A percentile compares a stretch with the other conserved stretches of the same genome.
phyloP scores from a whole-genome alignment of 2,888 invertebrate genomes.

The Apamea epomidion region DNA sequence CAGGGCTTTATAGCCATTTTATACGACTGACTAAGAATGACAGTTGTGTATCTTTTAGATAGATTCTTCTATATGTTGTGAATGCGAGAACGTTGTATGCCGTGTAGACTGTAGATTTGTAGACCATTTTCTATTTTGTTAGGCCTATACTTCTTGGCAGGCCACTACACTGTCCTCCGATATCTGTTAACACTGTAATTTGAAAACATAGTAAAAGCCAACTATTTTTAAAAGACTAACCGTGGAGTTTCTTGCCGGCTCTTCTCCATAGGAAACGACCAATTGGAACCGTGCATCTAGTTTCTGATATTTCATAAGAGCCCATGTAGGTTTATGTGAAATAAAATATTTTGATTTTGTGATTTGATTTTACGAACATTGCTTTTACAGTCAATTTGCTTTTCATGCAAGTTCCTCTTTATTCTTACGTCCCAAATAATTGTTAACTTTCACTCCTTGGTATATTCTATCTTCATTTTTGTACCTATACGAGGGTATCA shows the following conservation, averaged over 20 bases:
- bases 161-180: too few relatives aligned
- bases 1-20: neutral
- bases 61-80: too few relatives aligned
- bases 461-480: constrained; percentile 1
- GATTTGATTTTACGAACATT: neutral
- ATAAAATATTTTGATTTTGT: neutral
- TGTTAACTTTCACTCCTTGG: neutral
- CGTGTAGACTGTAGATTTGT: too few relatives aligned
- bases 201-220: neutral
- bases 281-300: neutral
- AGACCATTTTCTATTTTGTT: too few relatives aligned
- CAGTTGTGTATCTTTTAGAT: neutral
- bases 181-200: too few relatives aligned
- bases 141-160: too few relatives aligned
- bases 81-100: too few relatives aligned
- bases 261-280: neutral
- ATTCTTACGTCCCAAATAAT: neutral
- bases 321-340: neutral
- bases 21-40: neutral
- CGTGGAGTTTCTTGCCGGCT: neutral
- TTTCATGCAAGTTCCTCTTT: too few relatives aligned
- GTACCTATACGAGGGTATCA: neutral
- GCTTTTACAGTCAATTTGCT: neutral
- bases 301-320: neutral
- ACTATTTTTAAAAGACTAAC: neutral